A percentile compares a stretch with the other conserved stretches of the same genome.
These are phyloP conservation scores for Venusia cambrica DNA, from an alignment of 2,888 invertebrate species.

Conservation along the genomic window DNA sequence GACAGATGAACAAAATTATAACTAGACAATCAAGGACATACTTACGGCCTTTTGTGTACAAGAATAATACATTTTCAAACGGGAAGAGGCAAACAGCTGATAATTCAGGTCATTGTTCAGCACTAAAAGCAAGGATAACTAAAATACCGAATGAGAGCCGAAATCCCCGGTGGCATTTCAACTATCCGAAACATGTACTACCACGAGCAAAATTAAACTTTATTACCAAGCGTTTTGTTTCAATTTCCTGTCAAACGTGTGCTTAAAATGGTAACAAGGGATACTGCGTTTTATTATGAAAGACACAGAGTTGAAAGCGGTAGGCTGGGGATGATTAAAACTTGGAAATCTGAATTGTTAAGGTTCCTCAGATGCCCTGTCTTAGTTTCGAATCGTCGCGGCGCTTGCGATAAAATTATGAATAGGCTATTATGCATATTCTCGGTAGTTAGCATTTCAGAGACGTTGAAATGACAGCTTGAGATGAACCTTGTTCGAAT, in stretches of 20 bases:
- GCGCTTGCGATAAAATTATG: slow-evolving; percentile 38
- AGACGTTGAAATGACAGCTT: slow-evolving; percentile 3
- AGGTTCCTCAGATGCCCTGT: slow-evolving; percentile 39
- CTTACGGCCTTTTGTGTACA: no score
- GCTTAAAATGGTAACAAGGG: slow-evolving; percentile 4
- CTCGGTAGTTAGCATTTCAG: slow-evolving; percentile 9
- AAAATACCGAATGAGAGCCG: slow-evolving; percentile 50
- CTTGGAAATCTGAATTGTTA: slow-evolving; percentile 41
- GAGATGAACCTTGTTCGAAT: slow-evolving; percentile 1
- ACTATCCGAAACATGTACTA: slow-evolving; percentile 30
- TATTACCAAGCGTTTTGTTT: slow-evolving; percentile 34
- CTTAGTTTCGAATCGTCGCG: slow-evolving; percentile 36
- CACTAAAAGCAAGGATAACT: slow-evolving; percentile 42
- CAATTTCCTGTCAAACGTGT: slow-evolving; percentile 33
- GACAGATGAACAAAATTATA: no score
- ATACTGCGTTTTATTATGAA: slow-evolving; percentile 8
- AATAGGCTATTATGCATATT: slow-evolving; percentile 31
- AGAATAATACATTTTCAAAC: slow-evolving; percentile 29
- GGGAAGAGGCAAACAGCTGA: slow-evolving; percentile 29
- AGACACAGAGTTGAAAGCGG: slow-evolving; percentile 11
- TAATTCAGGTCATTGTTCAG: slow-evolving; percentile 43
- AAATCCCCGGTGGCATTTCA: slow-evolving; percentile 44
- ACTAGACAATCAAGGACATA: no score
- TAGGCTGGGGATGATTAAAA: slow-evolving; percentile 8
- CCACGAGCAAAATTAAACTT: slow-evolving; percentile 38